phyloP scores from a whole-genome alignment of 2,797 vertebrate genomes.

The Myotis vivesi region DNA sequence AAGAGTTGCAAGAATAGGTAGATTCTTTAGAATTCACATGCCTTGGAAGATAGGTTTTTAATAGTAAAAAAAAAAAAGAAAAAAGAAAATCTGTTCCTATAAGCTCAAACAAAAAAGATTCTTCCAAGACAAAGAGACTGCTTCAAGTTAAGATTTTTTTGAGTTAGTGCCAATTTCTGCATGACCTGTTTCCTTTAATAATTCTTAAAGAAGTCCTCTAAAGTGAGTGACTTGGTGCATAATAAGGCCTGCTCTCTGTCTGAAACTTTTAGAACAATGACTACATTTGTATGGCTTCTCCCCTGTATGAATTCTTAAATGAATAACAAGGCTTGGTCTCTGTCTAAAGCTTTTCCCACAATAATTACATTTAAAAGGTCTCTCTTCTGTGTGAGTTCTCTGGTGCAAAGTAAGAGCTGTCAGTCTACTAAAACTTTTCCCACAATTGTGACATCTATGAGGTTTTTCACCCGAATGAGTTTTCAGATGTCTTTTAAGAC shows the following conservation, averaged over 20 bases:
- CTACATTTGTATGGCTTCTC: conserved; percentile 78
- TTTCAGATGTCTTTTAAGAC: conserved; percentile 77
- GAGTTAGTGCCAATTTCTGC: conserved; percentile 36
- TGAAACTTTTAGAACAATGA: conserved; percentile 78
- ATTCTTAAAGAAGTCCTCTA: conserved; percentile 70
- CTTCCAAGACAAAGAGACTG: conserved; percentile 47
- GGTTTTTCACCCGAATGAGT: conserved; percentile 79
- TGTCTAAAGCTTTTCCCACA: conserved; percentile 78
- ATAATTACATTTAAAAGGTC: conserved; percentile 74
- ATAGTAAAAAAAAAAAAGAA: background rate
- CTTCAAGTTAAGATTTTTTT: background rate
- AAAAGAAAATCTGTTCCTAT: background rate
- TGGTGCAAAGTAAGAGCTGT: conserved; percentile 82
- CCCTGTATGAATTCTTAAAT: conserved; percentile 73
- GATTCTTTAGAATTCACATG: conserved; percentile 43
- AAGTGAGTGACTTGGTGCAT: conserved; percentile 76
- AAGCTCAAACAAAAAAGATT: conserved; percentile 56
- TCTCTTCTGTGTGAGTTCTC: conserved; percentile 79
- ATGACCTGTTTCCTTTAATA: conserved; percentile 5
- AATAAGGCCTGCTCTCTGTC: conserved; percentile 74
- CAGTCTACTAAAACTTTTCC: conserved; percentile 77
- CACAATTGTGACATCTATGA: conserved; percentile 75
- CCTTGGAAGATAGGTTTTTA: conserved; percentile 41
- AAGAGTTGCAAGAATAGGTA: background rate
- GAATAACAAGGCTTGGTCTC: conserved; percentile 70